A percentile compares a stretch with the other conserved stretches of the same genome.
Conservation (phyloP, 2,797 vertebrate genomes). For the Melanotaenia parkinsoni region DNA sequence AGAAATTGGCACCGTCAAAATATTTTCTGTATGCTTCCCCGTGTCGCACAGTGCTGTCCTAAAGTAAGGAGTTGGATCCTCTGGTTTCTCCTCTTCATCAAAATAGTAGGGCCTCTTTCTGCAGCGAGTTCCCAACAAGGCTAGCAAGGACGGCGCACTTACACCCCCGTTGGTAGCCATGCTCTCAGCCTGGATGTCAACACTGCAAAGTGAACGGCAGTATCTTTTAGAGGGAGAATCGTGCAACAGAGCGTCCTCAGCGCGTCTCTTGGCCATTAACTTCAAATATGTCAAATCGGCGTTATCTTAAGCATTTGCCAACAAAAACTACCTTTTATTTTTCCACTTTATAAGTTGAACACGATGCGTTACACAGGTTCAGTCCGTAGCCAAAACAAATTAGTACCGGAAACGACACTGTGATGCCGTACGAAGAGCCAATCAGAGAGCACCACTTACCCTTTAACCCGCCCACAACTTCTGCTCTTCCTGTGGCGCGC, state of each 20-base stretch:
- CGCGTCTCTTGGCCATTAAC: constrained; percentile 79
- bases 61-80: not conserved
- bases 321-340: not conserved
- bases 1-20: constrained; percentile 32
- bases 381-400: not conserved
- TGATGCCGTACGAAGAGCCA: constrained; percentile 22
- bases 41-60: constrained; percentile 13
- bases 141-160: constrained; percentile 46
- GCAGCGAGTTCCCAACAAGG: constrained; percentile 55
- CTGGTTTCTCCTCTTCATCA: constrained; percentile 25
- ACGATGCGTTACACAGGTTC: not conserved
- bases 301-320: not conserved
- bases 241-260: constrained; percentile 56
- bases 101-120: constrained; percentile 71
- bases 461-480: constrained; percentile 22
- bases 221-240: constrained; percentile 63
- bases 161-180: constrained; percentile 29
- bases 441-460: constrained; percentile 23
- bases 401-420: constrained; percentile 31
- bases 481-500: constrained; percentile 14
- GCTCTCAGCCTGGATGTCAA: constrained; percentile 50
- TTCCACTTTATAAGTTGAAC: not conserved
- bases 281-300: not conserved
- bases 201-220: constrained; percentile 16
- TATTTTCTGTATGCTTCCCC: not conserved